Conservation (phyloP, 2,113 vertebrate genomes). For the Cochlearius cochlearius region DNA sequence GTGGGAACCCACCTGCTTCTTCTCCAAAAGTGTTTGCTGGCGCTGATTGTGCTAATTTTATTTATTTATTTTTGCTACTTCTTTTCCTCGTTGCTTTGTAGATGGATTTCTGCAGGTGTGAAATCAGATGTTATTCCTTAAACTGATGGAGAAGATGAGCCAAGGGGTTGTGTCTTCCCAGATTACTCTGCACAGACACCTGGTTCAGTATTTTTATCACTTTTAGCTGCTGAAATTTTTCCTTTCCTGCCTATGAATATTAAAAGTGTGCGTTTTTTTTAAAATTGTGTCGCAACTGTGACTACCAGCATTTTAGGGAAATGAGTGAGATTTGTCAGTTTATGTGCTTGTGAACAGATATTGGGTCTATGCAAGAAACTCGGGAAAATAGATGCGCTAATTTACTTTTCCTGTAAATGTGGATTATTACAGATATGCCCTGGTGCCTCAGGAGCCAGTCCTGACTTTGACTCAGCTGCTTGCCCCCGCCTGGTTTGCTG, state of each 20-base stretch:
- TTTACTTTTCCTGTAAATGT: not conserved
- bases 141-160: not conserved
- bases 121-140: not conserved
- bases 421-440: not conserved
- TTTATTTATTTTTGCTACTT: not conserved
- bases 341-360: not conserved
- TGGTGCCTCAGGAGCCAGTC: not conserved
- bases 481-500: not conserved
- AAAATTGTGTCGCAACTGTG: not conserved
- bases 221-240: not conserved
- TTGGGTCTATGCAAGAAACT: not conserved
- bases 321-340: not conserved
- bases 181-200: not conserved
- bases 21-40: not conserved
- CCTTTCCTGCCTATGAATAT: not conserved
- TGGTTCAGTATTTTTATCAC: not conserved
- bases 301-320: not conserved
- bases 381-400: not conserved
- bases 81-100: not conserved
- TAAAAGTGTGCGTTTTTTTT: not conserved
- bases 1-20: not conserved
- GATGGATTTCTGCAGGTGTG: constrained; percentile 8
- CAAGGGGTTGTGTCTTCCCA: not conserved
- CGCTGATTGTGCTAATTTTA: not conserved
- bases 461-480: not conserved